Evolutionary conservation across 2,888 invertebrate genomes (phyloP), one percentile per base, ranked within the genome.

Genomic region (Argyra leucocephala): DNA sequence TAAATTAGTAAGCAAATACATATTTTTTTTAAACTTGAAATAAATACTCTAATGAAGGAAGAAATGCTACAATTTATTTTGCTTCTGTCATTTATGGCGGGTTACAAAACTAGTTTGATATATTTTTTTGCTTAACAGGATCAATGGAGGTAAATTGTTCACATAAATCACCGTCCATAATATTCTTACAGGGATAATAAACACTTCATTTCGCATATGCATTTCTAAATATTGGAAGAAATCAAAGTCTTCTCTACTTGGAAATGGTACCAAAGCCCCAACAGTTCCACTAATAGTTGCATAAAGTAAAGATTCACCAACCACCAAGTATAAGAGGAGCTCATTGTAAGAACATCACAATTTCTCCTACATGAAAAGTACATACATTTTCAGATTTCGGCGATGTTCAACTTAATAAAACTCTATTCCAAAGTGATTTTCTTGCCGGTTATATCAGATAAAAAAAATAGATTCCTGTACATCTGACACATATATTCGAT

Each of bases 151-250:
- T 96, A 81, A 93, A 99, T 82, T 98, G 97, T 80, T 99, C 99
- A 79, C 99, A 99, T 62, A 99, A 83, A 80, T 99, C 99, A 3
- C 99, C 99, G 78, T 99, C 99, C 71, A 99, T 91, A 1, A 99
- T 96, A 82, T 95, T 96, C 86, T 96, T 96, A 37, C 96, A 93
- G 48, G 99, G 96, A 77, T 93, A 97, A 81, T 98, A 98, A 75
- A 95, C 96, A 67, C 97, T 97, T 72, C 99, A 69, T 95, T 93
- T 64, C 99, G 83, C 95, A 99, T 95, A 78, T 99, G 97, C 98
- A 99, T 99, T 80, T 99, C 99, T 69, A 99, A 82, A 81, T 98
- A 96, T 76, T 98, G 97, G 82, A 99, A 99, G 79, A 99, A 98
- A 77, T 99, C 99, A 73, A 96, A 96, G 79, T 99, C 98, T 82